Base-by-base conservation (phyloP, 2,113 vertebrate genomes). In the Paratilapia polleni region DNA sequence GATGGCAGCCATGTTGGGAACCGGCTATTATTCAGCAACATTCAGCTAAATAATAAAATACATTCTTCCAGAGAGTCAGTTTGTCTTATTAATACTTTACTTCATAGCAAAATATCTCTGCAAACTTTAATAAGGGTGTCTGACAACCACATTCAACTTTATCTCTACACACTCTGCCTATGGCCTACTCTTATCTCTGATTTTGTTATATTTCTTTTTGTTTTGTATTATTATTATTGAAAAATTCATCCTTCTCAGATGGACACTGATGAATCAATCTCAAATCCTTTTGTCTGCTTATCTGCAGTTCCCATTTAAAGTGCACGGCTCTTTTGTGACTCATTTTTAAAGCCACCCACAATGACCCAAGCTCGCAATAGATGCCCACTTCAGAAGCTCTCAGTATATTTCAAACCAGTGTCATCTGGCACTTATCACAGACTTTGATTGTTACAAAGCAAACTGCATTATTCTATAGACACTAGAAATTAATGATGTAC, bases 281-380 rank as follows among this genome's bases (percentile, higher is more conserved):
- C 31, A 54, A 54, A 66, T 24, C 20, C 15, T 38, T 86, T 62
- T 84, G 64, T 84, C 22, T 73, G 28, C 20, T 62, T 47, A 31
- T 75, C 28, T 3, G n/a, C 12, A 0, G 47, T 79, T 31, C 68
- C 19, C n/a, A 20, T 6, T 17, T 20, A 14, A 52, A 12, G 8
- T 41, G 1, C 19, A 75, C 22, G 28, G 19, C 63, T 80, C 9
- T 77, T 60, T 19, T 66, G 24, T 86, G 73, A 87, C 31, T 88
- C 58, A 82, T 85, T 75, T 84, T 77, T 20, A 78, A 81, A 81
- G 64, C 85, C 75, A 58, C 84, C 79, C 66, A 91, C 38, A 87
- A 14, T 38, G 9, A 62, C 64, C 56, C 17, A 79, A 62, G 75
- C 13, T 49, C 77, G 83, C 11, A 3, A 78, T 36, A 22, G 26